Percentiles rank a stretch among this genome's conserved stretches.
These are phyloP conservation scores for Tholera decimalis DNA, from an alignment of 2,888 invertebrate species.

Conservation along the genomic window DNA sequence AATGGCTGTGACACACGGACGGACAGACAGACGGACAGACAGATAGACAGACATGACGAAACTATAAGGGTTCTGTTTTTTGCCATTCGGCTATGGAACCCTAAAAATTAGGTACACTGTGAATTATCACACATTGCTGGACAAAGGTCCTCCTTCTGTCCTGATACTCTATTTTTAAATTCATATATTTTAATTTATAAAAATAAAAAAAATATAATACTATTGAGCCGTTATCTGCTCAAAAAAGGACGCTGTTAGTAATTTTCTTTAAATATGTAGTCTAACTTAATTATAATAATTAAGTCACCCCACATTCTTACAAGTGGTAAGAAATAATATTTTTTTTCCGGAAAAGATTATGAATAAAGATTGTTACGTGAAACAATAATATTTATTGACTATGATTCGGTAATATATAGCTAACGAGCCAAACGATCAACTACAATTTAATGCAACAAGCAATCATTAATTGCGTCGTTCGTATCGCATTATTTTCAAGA, in stretches of 20 bases:
- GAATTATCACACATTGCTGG: too few relatives aligned
- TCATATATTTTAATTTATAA: neutral
- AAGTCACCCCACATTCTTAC: neutral
- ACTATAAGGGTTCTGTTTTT: too few relatives aligned
- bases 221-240: neutral
- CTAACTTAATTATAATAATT: too few relatives aligned
- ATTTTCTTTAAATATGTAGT: neutral
- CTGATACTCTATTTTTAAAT: too few relatives aligned
- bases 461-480: constrained; percentile 57
- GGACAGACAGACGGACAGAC: too few relatives aligned
- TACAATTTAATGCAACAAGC: constrained; percentile 62
- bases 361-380: constrained; percentile 72
- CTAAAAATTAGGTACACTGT: too few relatives aligned
- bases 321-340: neutral
- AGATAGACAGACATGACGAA: too few relatives aligned
- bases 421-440: constrained; percentile 68
- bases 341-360: neutral
- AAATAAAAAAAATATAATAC: neutral
- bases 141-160: too few relatives aligned
- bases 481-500: constrained; percentile 59
- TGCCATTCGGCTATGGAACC: too few relatives aligned
- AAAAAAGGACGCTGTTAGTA: neutral
- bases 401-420: constrained; percentile 51
- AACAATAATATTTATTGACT: constrained; percentile 64
- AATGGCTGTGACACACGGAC: too few relatives aligned